Evolutionary conservation across 2,888 invertebrate genomes (phyloP).

Genomic region (Serrognathus titanus): DNA sequence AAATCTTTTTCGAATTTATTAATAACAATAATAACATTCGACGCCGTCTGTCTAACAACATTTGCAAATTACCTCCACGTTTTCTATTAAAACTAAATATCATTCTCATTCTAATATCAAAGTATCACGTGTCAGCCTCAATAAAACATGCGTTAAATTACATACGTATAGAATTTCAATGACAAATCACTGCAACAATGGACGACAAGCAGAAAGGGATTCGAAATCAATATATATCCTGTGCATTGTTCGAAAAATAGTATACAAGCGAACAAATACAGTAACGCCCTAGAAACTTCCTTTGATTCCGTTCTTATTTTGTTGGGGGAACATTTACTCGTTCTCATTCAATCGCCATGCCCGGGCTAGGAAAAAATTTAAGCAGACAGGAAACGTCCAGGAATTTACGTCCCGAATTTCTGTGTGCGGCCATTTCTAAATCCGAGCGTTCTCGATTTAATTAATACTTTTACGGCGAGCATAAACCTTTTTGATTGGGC

Average conservation of each 20-base stretch:
- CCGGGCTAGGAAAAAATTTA: constrained; percentile 7
- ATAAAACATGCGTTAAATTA: constrained; percentile 7
- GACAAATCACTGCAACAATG: constrained; percentile 10
- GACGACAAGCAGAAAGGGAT: constrained; percentile 3
- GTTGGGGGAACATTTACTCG: not conserved
- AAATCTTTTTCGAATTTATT: no score
- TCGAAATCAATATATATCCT: constrained; percentile 16
- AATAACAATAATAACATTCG: no score
- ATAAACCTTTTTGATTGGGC: no score
- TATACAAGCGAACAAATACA: constrained; percentile 13
- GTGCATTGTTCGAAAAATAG: constrained; percentile 9
- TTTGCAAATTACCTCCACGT: no score
- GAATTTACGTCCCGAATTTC: no score
- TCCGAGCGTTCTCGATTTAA: no score
- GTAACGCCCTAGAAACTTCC: constrained; percentile 13
- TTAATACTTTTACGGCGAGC: no score
- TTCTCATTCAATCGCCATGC: not conserved
- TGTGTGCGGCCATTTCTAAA: no score
- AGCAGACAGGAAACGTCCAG: constrained; percentile 7
- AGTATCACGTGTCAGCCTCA: constrained; percentile 7
- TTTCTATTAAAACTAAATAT: no score
- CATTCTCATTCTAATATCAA: constrained; percentile 1
- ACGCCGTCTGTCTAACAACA: no score
- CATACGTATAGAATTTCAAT: constrained; percentile 9
- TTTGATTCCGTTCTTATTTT: constrained; percentile 8